Conservation (phyloP, 30 jellyfish, hydroid and myxozoan genomes). For the Sanderia malayensis region DNA sequence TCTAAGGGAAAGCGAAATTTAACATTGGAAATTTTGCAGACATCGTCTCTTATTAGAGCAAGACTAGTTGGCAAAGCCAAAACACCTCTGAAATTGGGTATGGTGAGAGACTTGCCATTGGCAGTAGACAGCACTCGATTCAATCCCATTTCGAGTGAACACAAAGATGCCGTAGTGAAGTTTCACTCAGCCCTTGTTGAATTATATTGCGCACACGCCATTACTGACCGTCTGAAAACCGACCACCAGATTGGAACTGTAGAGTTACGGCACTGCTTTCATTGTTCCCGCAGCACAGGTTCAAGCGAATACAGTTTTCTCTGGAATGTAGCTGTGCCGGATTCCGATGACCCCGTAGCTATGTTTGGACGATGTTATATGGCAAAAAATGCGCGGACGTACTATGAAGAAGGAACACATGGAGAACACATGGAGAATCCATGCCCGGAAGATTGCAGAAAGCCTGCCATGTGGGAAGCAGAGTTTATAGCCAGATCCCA, state of each 20-base stretch:
- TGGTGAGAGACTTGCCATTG: background rate
- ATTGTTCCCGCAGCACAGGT: no score
- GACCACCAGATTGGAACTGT: background rate
- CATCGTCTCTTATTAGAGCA: background rate
- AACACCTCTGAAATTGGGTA: background rate
- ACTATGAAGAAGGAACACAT: no score
- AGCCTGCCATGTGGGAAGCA: no score
- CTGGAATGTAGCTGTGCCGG: no score
- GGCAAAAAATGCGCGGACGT: no score
- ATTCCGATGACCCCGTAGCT: no score
- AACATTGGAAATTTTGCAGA: background rate
- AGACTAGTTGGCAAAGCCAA: background rate
- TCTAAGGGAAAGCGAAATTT: no score
- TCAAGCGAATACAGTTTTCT: no score
- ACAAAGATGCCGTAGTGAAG: constrained; percentile 16
- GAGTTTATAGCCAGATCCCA: no score
- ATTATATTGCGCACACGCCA: background rate
- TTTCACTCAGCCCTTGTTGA: background rate
- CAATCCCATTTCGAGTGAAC: background rate
- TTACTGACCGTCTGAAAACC: background rate
- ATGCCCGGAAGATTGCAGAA: no score
- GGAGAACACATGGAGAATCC: no score
- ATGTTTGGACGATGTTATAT: no score
- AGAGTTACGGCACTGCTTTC: constrained; percentile 7
- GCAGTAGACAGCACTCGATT: background rate